phyloP scores from a whole-genome alignment of 2,797 vertebrate genomes.

The Malacoraja senta region DNA sequence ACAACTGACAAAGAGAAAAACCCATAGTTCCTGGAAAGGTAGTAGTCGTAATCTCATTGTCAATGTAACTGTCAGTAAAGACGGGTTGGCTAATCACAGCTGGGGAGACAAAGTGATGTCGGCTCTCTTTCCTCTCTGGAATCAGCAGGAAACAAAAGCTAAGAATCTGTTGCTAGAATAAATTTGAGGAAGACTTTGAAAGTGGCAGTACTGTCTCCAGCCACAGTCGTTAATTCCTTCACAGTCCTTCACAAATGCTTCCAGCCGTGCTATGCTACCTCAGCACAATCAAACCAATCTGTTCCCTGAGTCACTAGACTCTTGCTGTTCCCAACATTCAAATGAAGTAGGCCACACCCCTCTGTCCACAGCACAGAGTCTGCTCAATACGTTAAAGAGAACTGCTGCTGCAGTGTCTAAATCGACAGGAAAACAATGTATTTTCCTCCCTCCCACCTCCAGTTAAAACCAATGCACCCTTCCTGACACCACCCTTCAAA shows the following conservation, averaged over 20 bases:
- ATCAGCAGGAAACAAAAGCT: conserved; percentile 36
- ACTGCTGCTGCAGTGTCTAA: conserved; percentile 46
- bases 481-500: conserved; percentile 45
- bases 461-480: conserved; percentile 49
- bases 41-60: conserved; percentile 29
- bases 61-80: conserved; percentile 35
- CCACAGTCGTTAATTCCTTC: background rate
- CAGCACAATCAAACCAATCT: conserved; percentile 56
- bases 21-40: conserved; percentile 35
- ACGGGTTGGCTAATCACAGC: conserved; percentile 27
- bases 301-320: conserved; percentile 56
- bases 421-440: conserved; percentile 44
- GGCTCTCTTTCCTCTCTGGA: conserved; percentile 2
- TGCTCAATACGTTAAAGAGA: conserved; percentile 48
- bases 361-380: conserved; percentile 49
- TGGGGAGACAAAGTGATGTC: conserved; percentile 12
- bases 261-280: conserved; percentile 47
- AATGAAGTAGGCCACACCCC: conserved; percentile 56
- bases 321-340: conserved; percentile 50
- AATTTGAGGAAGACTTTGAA: conserved; percentile 29
- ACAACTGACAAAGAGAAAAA: conserved; percentile 50
- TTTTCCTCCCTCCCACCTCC: conserved; percentile 45
- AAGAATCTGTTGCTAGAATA: background rate
- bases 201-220: conserved; percentile 15
- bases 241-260: conserved; percentile 41